Conservation (phyloP, 2,888 invertebrate genomes). For the Ophion ellenae region DNA sequence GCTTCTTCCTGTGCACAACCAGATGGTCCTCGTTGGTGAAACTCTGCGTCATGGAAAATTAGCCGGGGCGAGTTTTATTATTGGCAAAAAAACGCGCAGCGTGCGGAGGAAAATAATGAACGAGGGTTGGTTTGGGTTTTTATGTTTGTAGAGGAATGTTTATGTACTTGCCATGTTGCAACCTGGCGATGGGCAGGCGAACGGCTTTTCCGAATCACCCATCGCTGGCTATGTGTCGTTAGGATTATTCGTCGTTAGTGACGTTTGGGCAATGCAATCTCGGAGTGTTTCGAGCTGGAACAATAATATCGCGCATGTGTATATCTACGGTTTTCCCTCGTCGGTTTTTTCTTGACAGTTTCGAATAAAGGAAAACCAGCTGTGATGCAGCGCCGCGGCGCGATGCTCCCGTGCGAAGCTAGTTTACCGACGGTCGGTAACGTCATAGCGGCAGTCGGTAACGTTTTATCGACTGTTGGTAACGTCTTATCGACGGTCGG, state of each 20-base stretch:
- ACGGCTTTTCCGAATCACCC: constrained; percentile 88
- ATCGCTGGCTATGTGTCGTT: constrained; percentile 72
- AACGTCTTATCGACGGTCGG: neutral
- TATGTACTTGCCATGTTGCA: constrained; percentile 87
- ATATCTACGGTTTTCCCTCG: neutral
- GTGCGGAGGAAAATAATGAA: neutral
- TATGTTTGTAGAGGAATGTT: neutral
- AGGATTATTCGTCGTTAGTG: constrained; percentile 22
- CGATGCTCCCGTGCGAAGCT: neutral
- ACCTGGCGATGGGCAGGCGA: constrained; percentile 88
- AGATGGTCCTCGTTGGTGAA: constrained; percentile 93
- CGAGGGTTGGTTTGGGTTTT: neutral
- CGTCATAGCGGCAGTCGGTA: neutral
- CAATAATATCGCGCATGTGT: neutral
- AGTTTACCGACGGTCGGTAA: neutral
- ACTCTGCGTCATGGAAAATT: constrained; percentile 83
- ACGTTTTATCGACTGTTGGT: neutral
- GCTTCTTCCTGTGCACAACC: constrained; percentile 91
- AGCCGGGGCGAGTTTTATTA: neutral
- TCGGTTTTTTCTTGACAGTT: neutral
- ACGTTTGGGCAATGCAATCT: neutral
- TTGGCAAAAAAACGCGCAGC: neutral
- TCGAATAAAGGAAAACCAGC: neutral
- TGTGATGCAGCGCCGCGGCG: neutral
- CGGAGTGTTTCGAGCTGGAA: neutral